Percentiles rank a stretch among this genome's conserved stretches.
phyloP scores from a whole-genome alignment of 1,140 invertebrate genomes.

The Dendroctonus ponderosae region DNA sequence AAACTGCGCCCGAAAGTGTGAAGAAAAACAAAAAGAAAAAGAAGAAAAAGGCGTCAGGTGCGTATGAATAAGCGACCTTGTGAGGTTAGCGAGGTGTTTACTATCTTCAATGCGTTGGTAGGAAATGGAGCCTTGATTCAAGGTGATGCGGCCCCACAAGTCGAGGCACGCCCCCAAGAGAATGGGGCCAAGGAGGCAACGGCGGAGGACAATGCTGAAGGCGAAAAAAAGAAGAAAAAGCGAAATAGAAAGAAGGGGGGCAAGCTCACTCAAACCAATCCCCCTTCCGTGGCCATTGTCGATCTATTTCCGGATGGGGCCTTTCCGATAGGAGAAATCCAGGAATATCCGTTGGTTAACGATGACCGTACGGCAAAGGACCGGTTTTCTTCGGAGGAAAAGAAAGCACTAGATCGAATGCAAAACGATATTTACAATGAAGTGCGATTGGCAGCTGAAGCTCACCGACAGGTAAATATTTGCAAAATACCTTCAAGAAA shows the following conservation, averaged over 20 bases:
- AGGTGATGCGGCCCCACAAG: conserved; percentile 39
- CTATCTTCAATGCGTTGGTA: conserved; percentile 16
- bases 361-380: conserved; percentile 85
- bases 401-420: conserved; percentile 75
- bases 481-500: not conserved
- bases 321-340: conserved; percentile 78
- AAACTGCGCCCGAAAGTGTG: conserved; percentile 51
- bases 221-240: conserved; percentile 62
- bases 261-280: conserved; percentile 69
- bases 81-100: conserved; percentile 2
- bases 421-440: conserved; percentile 93
- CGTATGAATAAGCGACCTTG: conserved; percentile 13
- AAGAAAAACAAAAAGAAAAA: conserved; percentile 66
- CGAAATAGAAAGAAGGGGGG: conserved; percentile 53
- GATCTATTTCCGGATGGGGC: conserved; percentile 81
- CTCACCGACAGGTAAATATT: conserved; percentile 77
- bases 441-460: conserved; percentile 93
- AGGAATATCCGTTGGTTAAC: conserved; percentile 68
- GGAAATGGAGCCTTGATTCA: conserved; percentile 1
- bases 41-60: conserved; percentile 54
- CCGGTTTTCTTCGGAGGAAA: conserved; percentile 88
- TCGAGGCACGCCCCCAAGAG: conserved; percentile 19
- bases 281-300: conserved; percentile 81
- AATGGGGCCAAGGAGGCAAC: conserved; percentile 42
- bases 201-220: conserved; percentile 50